These are phyloP conservation scores for Tylochromis polylepis DNA, from an alignment of 2,113 vertebrate species.

Conservation along the genomic window DNA sequence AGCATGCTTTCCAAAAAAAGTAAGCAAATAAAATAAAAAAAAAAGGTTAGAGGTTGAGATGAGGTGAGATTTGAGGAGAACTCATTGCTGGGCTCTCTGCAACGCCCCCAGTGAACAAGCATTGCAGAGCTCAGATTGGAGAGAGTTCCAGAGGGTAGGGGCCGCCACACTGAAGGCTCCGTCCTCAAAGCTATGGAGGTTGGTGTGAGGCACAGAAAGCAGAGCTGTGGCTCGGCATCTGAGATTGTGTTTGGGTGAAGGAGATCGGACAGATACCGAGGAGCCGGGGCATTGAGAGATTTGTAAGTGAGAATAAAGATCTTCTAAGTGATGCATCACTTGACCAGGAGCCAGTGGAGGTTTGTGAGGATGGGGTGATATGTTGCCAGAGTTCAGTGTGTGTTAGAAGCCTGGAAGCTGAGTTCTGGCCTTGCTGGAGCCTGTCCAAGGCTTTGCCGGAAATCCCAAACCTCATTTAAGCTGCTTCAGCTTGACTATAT, in stretches of 20 bases:
- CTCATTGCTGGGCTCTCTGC: not conserved
- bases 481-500: not conserved
- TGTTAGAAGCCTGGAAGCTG: not conserved
- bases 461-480: not conserved
- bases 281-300: not conserved
- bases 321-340: not conserved
- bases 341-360: not conserved
- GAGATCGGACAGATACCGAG: not conserved
- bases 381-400: not conserved
- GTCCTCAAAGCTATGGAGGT: not conserved
- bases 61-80: not conserved
- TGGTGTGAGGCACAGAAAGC: not conserved
- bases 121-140: not conserved
- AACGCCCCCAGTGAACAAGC: not conserved
- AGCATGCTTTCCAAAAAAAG: not conserved
- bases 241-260: not conserved
- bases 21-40: not conserved
- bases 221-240: not conserved
- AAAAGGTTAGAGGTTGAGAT: not conserved
- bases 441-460: not conserved
- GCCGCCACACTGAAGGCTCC: not conserved
- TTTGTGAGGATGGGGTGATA: not conserved
- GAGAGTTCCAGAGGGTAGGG: not conserved
- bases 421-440: not conserved
- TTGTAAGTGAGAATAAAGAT: not conserved